phyloP scores from a whole-genome alignment of 1,140 invertebrate genomes.

The Linepithema humile region DNA sequence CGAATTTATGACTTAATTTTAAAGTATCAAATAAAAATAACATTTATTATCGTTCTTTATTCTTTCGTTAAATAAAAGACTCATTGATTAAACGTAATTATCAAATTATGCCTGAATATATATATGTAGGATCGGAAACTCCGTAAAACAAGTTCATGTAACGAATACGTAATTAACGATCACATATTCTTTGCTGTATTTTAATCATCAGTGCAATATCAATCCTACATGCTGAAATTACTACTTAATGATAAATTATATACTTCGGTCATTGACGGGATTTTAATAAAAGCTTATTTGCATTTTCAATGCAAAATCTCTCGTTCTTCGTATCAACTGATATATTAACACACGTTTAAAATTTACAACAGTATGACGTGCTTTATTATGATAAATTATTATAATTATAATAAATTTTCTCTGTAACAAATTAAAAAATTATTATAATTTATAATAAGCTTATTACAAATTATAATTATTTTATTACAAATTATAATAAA shows the following conservation, averaged over 20 bases:
- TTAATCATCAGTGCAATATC: neutral
- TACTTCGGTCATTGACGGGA: neutral
- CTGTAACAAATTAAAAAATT: no score
- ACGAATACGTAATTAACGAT: neutral
- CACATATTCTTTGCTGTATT: neutral
- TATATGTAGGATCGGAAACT: no score
- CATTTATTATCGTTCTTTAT: neutral
- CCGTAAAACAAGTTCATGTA: neutral
- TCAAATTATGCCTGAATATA: neutral
- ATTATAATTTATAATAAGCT: no score
- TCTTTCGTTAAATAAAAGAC: neutral
- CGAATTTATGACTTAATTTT: neutral
- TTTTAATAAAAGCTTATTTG: conserved; percentile 30
- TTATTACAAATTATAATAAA: no score
- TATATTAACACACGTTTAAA: neutral
- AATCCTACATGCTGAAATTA: neutral
- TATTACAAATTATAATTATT: no score
- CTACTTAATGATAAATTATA: conserved; percentile 12
- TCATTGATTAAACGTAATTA: neutral
- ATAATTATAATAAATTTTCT: neutral
- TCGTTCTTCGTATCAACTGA: neutral
- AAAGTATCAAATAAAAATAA: neutral
- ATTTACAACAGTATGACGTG: conserved; percentile 23
- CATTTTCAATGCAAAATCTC: neutral
- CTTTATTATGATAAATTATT: conserved; percentile 10